phyloP scores from a whole-genome alignment of 1,140 invertebrate species.

The Brachionus rubens region DNA sequence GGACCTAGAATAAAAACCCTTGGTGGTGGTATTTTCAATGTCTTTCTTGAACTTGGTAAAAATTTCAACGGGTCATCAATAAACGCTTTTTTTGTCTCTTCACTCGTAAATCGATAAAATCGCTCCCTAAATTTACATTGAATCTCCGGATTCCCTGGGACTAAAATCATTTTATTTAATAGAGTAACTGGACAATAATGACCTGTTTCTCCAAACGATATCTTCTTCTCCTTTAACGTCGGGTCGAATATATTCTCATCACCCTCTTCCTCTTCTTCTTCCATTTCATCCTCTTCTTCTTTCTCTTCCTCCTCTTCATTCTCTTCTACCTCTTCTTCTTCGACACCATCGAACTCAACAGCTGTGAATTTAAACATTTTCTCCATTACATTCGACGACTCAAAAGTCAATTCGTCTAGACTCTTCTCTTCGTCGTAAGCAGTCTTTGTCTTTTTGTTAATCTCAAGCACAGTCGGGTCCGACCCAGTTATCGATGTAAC shows the following conservation, averaged over 20 bases:
- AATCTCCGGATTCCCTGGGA: slow-evolving; percentile 58
- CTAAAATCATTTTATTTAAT: slow-evolving; percentile 55
- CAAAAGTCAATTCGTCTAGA: not conserved
- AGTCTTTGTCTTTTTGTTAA: slow-evolving; percentile 21
- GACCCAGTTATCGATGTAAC: slow-evolving; percentile 1
- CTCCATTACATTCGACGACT: not conserved
- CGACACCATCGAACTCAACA: slow-evolving; percentile 24
- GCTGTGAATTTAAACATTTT: slow-evolving; percentile 31
- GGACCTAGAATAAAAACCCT: slow-evolving; percentile 57
- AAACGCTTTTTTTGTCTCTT: slow-evolving; percentile 56
- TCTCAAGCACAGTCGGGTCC: not conserved
- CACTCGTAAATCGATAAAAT: slow-evolving; percentile 57
- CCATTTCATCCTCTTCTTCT: slow-evolving; percentile 54
- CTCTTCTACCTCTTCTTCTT: slow-evolving; percentile 47
- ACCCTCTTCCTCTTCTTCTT: slow-evolving; percentile 58
- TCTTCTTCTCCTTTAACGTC: slow-evolving; percentile 53
- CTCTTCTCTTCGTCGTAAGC: slow-evolving; percentile 51
- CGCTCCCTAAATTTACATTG: slow-evolving; percentile 57
- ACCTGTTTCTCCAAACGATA: slow-evolving; percentile 57
- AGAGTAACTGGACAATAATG: slow-evolving; percentile 59
- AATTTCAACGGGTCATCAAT: slow-evolving; percentile 53
- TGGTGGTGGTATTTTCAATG: slow-evolving; percentile 52
- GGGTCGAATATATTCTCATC: slow-evolving; percentile 57
- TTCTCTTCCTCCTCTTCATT: slow-evolving; percentile 26
- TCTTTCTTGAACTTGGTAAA: slow-evolving; percentile 47